Percentiles rank a stretch among this genome's conserved stretches.
phyloP scores from a whole-genome alignment of 2,888 invertebrate species.

The Calliphora vomitoria region DNA sequence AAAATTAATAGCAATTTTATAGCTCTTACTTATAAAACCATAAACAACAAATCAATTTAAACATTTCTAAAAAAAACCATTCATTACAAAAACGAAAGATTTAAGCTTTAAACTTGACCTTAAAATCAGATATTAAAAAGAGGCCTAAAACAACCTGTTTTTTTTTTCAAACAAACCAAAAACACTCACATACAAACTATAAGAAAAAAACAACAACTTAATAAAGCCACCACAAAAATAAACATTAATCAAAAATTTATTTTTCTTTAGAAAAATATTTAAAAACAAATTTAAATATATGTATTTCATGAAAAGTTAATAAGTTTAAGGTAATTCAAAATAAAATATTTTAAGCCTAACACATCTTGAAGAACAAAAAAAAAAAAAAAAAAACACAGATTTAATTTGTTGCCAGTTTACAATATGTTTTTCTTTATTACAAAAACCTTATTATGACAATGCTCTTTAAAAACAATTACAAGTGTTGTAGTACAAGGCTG shows the following conservation, averaged over 20 bases:
- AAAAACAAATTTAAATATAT: neutral
- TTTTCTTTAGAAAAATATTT: neutral
- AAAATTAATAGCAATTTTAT: neutral
- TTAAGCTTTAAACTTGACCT: constrained; percentile 43
- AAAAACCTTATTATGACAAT: constrained; percentile 43
- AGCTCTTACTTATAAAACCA: neutral
- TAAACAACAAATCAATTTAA: neutral
- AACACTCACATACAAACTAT: no score
- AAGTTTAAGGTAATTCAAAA: neutral
- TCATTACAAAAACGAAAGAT: constrained; percentile 2
- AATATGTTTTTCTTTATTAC: neutral
- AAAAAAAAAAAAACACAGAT: neutral
- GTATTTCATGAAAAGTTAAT: neutral
- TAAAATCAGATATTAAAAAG: neutral
- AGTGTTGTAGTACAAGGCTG: constrained; percentile 72
- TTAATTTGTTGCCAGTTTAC: constrained; percentile 14
- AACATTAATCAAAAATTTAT: neutral
- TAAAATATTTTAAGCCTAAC: constrained; percentile 8
- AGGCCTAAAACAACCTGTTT: constrained; percentile 20
- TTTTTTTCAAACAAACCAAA: no score
- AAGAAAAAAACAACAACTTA: neutral
- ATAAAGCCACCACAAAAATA: constrained; percentile 1
- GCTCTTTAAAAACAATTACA: constrained; percentile 67
- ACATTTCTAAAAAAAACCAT: neutral
- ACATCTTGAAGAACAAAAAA: neutral